phyloP scores from a whole-genome alignment of 2,888 invertebrate species.

The Calliopum simillimum region DNA sequence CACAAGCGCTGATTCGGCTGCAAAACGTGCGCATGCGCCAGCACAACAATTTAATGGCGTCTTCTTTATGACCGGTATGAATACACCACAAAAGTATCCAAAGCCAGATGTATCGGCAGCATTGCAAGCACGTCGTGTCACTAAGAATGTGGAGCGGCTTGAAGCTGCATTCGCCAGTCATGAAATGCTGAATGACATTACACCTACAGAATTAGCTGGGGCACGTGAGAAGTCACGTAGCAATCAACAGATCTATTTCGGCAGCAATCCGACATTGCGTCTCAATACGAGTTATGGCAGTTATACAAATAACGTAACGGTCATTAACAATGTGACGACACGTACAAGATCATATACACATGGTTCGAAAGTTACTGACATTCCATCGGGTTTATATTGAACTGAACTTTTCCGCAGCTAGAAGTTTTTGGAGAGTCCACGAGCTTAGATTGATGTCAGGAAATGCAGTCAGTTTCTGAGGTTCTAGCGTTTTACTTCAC shows the following conservation, averaged over 20 bases:
- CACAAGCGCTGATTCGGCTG: constrained; percentile 33
- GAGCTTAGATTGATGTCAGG: constrained; percentile 32
- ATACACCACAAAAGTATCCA: constrained; percentile 67
- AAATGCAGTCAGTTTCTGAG: constrained; percentile 28
- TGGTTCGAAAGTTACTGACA: constrained; percentile 76
- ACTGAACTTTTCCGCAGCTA: not conserved
- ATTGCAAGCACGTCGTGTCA: constrained; percentile 73
- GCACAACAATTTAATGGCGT: constrained; percentile 72
- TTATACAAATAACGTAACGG: constrained; percentile 35
- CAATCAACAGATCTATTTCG: constrained; percentile 65
- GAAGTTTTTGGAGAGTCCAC: not conserved
- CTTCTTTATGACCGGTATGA: constrained; percentile 71
- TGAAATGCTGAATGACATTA: constrained; percentile 70
- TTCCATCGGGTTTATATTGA: constrained; percentile 80
- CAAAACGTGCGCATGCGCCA: constrained; percentile 54
- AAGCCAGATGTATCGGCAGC: constrained; percentile 68
- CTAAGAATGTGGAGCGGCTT: constrained; percentile 83
- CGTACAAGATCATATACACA: constrained; percentile 66
- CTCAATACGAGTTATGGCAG: constrained; percentile 50
- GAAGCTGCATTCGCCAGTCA: constrained; percentile 68
- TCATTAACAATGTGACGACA: constrained; percentile 53
- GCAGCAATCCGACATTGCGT: constrained; percentile 61
- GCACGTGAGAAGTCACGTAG: constrained; percentile 68
- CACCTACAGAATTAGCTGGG: constrained; percentile 10
- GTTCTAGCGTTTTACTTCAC: not conserved